Evolutionary conservation across 2,797 vertebrate genomes (phyloP).

Genomic region (Aplochiton taeniatus): DNA sequence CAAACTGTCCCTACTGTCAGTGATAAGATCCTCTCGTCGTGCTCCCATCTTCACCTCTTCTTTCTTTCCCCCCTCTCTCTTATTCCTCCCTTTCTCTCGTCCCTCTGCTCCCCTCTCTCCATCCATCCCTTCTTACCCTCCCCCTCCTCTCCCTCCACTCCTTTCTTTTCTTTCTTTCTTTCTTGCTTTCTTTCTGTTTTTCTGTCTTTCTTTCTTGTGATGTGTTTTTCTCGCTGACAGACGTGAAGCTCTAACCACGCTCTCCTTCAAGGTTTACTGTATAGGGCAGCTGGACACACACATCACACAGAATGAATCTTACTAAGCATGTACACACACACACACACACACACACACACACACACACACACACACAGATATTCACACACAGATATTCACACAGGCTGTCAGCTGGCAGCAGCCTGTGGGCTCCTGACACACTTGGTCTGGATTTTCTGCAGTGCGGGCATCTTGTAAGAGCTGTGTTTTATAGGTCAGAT

Average conservation of each 20-base stretch:
- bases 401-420: not conserved
- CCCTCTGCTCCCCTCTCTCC: not conserved
- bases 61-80: not conserved
- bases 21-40: not conserved
- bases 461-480: not conserved
- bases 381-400: not conserved
- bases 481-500: conserved; percentile 10
- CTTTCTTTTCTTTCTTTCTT: not conserved
- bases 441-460: not conserved
- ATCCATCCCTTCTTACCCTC: conserved; percentile 5
- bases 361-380: conserved; percentile 2
- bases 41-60: not conserved
- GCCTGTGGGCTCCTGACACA: not conserved
- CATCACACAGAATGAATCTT: not conserved
- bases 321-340: not conserved
- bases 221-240: conserved; percentile 2
- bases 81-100: not conserved
- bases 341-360: not conserved
- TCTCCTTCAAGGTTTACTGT: too few species aligned
- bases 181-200: not conserved
- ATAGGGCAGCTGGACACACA: too few species aligned
- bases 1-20: not conserved
- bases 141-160: not conserved
- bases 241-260: too few species aligned
- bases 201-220: conserved; percentile 6